phyloP scores from a whole-genome alignment of 2,113 vertebrate species.

The Petromus typicus region DNA sequence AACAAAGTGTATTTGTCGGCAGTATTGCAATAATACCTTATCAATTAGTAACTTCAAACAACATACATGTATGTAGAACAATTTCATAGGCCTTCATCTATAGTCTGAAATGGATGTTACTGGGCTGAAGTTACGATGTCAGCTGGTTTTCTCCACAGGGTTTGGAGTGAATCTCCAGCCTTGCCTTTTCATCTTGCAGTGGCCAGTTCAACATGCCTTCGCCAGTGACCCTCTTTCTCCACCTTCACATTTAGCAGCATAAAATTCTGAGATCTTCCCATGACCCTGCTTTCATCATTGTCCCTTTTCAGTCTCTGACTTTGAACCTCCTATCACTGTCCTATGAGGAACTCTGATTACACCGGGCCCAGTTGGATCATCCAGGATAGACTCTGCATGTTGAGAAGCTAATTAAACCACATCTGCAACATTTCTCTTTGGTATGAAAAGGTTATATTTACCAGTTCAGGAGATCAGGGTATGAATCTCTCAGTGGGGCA shows the following conservation, averaged over 20 bases:
- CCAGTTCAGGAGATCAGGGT: background rate
- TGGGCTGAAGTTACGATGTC: background rate
- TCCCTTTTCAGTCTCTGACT: background rate
- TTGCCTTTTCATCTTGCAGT: background rate
- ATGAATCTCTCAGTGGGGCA: background rate
- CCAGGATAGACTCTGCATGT: background rate
- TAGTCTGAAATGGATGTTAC: background rate
- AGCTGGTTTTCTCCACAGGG: background rate
- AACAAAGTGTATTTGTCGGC: background rate
- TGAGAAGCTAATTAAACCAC: background rate
- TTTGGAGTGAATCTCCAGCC: background rate
- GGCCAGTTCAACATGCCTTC: background rate
- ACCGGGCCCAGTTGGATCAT: background rate
- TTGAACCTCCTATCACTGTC: background rate
- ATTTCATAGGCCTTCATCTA: background rate
- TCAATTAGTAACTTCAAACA: background rate
- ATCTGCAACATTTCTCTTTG: background rate
- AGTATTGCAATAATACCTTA: background rate
- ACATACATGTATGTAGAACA: background rate
- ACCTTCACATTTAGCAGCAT: background rate
- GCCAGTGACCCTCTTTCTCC: background rate
- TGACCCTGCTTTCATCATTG: background rate
- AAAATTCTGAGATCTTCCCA: background rate
- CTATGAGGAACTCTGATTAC: background rate
- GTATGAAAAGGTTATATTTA: background rate